Percentiles rank a stretch among this genome's conserved stretches.
These are phyloP conservation scores for Lycaon pictus DNA, from an alignment of 2,113 vertebrate species.

Conservation along the genomic window DNA sequence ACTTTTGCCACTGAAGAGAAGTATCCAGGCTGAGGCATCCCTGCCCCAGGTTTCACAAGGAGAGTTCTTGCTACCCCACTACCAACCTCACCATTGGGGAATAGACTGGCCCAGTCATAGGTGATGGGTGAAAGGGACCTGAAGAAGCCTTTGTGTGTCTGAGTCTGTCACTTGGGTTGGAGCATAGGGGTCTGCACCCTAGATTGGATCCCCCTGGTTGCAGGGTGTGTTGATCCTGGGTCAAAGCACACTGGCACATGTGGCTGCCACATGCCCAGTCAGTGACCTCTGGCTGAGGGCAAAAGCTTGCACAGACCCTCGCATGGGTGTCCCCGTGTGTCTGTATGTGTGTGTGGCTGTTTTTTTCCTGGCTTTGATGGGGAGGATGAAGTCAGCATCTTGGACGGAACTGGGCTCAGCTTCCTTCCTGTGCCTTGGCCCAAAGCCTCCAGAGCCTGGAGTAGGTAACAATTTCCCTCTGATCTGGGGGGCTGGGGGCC, in stretches of 20 bases:
- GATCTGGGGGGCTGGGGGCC: background rate
- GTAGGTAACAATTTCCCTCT: background rate
- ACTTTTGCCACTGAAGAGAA: background rate
- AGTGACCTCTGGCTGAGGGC: background rate
- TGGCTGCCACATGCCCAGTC: background rate
- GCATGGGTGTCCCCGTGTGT: slow-evolving; percentile 47
- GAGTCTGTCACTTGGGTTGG: no score
- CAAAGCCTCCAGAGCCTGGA: background rate
- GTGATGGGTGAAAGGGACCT: background rate
- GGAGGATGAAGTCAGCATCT: slow-evolving; percentile 77
- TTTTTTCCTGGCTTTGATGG: slow-evolving; percentile 79
- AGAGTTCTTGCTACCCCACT: background rate
- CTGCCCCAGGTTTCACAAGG: background rate
- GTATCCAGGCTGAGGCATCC: background rate
- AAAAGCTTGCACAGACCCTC: background rate
- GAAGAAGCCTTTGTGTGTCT: background rate
- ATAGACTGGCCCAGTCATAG: background rate
- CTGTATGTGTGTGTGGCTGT: slow-evolving; percentile 43
- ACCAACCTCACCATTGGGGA: background rate
- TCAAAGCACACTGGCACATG: background rate
- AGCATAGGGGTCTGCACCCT: background rate
- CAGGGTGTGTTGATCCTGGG: background rate
- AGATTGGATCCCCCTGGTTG: no score
- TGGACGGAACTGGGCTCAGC: slow-evolving; percentile 50
- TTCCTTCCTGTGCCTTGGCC: slow-evolving; percentile 75